Percentiles rank a stretch among this genome's conserved stretches.
phyloP scores from a whole-genome alignment of 1,140 invertebrate genomes.

The Temnothorax nylanderi region DNA sequence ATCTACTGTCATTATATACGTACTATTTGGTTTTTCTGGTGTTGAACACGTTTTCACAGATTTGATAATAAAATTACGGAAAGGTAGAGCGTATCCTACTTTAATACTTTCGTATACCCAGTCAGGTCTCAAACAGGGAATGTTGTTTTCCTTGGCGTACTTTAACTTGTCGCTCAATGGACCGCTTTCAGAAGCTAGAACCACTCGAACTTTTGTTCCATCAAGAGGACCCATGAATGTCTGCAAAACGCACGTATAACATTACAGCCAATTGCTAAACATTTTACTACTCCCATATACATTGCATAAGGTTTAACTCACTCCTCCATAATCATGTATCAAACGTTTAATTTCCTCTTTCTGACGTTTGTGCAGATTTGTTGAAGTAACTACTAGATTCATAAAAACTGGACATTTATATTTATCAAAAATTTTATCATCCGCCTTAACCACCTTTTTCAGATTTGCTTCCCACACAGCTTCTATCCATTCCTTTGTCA shows the following conservation, averaged over 20 bases:
- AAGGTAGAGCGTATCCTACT: conserved; percentile 90
- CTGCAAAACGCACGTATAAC: conserved; percentile 66
- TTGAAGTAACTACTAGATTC: conserved; percentile 92
- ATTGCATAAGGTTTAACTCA: conserved; percentile 78
- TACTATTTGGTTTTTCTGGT: conserved; percentile 84
- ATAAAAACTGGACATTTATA: conserved; percentile 93
- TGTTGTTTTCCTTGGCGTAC: conserved; percentile 91
- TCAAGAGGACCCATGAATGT: conserved; percentile 80
- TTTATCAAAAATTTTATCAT: conserved; percentile 88
- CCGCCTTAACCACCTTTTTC: conserved; percentile 87
- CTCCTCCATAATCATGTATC: conserved; percentile 91
- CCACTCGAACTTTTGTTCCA: conserved; percentile 80
- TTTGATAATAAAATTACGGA: conserved; percentile 88
- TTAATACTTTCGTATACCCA: conserved; percentile 93
- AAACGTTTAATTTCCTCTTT: conserved; percentile 90
- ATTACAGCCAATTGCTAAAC: background rate
- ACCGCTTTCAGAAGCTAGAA: conserved; percentile 83
- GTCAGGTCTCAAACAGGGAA: conserved; percentile 89
- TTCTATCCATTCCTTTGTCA: conserved; percentile 92
- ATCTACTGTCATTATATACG: background rate
- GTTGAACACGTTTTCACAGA: conserved; percentile 86
- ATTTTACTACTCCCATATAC: background rate
- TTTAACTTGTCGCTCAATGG: conserved; percentile 93
- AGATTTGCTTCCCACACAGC: conserved; percentile 91
- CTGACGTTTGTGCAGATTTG: conserved; percentile 89